These are phyloP conservation scores for Eupsittula cactorum DNA, from an alignment of 2,113 vertebrate species.

Conservation along the genomic window DNA sequence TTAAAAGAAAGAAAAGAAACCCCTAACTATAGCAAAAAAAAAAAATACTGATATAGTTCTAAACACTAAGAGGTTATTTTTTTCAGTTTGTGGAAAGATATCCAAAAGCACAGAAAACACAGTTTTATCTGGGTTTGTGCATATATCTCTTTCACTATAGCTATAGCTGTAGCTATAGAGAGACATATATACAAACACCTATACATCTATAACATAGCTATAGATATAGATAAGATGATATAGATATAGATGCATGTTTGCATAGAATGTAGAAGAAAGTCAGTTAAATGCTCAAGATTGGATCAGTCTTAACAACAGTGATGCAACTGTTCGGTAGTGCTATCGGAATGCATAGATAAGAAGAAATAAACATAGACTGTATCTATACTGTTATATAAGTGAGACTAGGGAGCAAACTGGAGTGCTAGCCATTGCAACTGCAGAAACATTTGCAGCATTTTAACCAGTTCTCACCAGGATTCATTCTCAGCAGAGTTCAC, in stretches of 20 bases:
- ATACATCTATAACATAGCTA: neutral
- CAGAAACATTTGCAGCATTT: neutral
- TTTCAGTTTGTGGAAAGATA: neutral
- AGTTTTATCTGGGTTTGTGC: neutral
- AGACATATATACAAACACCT: too few relatives aligned
- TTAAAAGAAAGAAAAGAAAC: neutral
- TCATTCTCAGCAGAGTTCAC: neutral
- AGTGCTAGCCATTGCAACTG: rapidly evolving
- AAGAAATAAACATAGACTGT: neutral
- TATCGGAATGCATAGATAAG: neutral
- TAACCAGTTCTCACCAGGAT: neutral
- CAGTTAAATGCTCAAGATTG: neutral
- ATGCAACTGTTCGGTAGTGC: neutral
- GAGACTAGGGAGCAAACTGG: neutral
- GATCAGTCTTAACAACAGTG: neutral
- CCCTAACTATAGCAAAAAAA: neutral
- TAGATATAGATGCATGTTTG: neutral
- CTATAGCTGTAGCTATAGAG: too few relatives aligned
- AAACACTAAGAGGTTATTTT: neutral
- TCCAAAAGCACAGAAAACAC: neutral
- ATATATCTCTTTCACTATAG: neutral
- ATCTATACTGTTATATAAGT: neutral
- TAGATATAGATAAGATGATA: neutral
- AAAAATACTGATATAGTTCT: conserved; percentile 13
- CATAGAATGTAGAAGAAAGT: neutral